phyloP scores from a whole-genome alignment of 2,113 vertebrate species.

The Synodontis membranacea region DNA sequence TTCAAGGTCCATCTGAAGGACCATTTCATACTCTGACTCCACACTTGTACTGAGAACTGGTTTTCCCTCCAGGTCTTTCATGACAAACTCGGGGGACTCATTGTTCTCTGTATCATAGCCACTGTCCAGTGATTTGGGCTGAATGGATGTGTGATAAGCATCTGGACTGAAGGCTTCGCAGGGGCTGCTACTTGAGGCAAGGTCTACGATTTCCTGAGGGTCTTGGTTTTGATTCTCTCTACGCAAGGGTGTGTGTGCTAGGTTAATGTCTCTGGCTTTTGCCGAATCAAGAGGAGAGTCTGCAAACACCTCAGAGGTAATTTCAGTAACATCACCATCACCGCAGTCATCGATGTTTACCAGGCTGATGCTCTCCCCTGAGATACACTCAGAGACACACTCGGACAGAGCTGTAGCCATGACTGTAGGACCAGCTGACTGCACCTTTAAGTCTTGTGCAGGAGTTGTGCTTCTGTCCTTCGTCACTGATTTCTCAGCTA shows the following conservation, averaged over 20 bases:
- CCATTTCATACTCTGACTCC: constrained; percentile 62
- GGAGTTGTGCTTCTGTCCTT: constrained; percentile 47
- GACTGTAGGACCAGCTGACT: constrained; percentile 41
- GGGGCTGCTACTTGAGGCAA: constrained; percentile 78
- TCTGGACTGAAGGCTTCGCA: constrained; percentile 79
- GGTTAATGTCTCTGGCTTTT: constrained; percentile 67
- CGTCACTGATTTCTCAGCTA: constrained; percentile 48
- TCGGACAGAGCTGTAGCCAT: constrained; percentile 38
- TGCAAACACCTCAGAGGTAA: constrained; percentile 78
- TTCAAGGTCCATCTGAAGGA: constrained; percentile 68
- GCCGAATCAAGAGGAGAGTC: constrained; percentile 76
- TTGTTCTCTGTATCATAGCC: constrained; percentile 98
- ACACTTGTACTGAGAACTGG: constrained; percentile 52
- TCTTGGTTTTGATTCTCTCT: constrained; percentile 76
- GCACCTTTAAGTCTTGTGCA: constrained; percentile 44
- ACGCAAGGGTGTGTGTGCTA: constrained; percentile 72
- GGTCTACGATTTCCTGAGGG: constrained; percentile 76
- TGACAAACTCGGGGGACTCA: constrained; percentile 89
- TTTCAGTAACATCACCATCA: constrained; percentile 75
- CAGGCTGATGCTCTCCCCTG: constrained; percentile 61
- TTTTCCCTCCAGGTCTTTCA: constrained; percentile 79
- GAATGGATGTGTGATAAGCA: constrained; percentile 67
- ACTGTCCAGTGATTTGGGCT: constrained; percentile 88
- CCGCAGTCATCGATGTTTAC: constrained; percentile 73
- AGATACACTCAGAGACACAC: constrained; percentile 56